phyloP scores from a whole-genome alignment of 2,113 vertebrate species.

The Tyrannus savana region DNA sequence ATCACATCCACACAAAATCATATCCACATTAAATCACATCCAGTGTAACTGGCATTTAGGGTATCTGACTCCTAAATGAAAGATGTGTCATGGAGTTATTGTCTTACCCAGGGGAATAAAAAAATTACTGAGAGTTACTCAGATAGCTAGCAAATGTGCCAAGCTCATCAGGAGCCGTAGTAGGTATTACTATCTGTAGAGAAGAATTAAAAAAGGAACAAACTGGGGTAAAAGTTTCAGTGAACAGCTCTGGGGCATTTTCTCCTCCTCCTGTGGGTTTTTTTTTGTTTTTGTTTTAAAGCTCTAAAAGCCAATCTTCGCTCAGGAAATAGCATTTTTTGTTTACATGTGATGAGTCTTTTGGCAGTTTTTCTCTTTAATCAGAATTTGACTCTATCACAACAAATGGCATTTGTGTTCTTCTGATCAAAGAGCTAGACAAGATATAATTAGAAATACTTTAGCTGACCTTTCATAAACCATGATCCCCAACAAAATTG shows the following conservation, averaged over 20 bases:
- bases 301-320: neutral
- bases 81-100: neutral
- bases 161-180: neutral
- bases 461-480: conserved; percentile 77
- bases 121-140: neutral
- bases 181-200: neutral
- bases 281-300: neutral
- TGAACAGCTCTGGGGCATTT: neutral
- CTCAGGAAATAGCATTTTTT: neutral
- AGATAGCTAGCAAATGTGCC: neutral
- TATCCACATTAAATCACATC: neutral
- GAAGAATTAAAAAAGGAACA: neutral
- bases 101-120: neutral
- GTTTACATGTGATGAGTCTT: neutral
- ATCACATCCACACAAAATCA: neutral
- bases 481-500: conserved; percentile 69
- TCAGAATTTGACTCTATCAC: conserved; percentile 53
- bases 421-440: conserved; percentile 42
- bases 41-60: neutral
- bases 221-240: neutral
- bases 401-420: conserved; percentile 60
- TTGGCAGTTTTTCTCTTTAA: conserved; percentile 49
- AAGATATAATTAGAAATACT: conserved; percentile 76
- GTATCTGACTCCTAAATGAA: neutral
- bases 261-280: neutral